Percentiles rank a stretch among this genome's conserved stretches.
These are phyloP conservation scores for Phragmatobia fuliginosa DNA, from an alignment of 2,888 invertebrate genomes.

Conservation along the genomic window DNA sequence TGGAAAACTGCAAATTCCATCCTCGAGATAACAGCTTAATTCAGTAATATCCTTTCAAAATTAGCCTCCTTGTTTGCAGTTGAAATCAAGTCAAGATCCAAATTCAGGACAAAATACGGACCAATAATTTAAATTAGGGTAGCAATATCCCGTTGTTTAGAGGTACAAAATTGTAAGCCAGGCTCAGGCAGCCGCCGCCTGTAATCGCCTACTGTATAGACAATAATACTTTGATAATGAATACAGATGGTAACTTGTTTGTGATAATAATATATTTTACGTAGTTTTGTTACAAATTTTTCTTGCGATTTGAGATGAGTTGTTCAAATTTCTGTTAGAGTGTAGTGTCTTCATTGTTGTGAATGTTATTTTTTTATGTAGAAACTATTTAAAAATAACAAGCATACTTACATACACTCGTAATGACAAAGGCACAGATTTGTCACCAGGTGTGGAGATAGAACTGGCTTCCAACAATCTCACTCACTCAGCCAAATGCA, in stretches of 20 bases:
- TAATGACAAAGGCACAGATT: no score
- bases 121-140: constrained; percentile 66
- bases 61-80: constrained; percentile 28
- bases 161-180: constrained; percentile 55
- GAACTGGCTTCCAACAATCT: no score
- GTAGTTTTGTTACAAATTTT: not conserved
- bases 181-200: constrained; percentile 32
- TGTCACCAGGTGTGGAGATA: no score
- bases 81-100: constrained; percentile 48
- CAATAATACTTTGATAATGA: constrained; percentile 50
- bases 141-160: constrained; percentile 56
- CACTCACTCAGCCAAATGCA: no score
- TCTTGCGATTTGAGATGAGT: not conserved
- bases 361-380: no score
- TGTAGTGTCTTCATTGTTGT: not conserved
- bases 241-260: constrained; percentile 35
- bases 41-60: constrained; percentile 13
- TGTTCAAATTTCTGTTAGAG: not conserved
- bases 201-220: constrained; percentile 47
- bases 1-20: not conserved
- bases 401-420: no score
- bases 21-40: not conserved
- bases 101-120: constrained; percentile 51
- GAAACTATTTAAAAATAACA: no score
- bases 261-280: constrained; percentile 18